phyloP scores from a whole-genome alignment of 2,888 invertebrate species.

The Oegoconia quadripuncta region DNA sequence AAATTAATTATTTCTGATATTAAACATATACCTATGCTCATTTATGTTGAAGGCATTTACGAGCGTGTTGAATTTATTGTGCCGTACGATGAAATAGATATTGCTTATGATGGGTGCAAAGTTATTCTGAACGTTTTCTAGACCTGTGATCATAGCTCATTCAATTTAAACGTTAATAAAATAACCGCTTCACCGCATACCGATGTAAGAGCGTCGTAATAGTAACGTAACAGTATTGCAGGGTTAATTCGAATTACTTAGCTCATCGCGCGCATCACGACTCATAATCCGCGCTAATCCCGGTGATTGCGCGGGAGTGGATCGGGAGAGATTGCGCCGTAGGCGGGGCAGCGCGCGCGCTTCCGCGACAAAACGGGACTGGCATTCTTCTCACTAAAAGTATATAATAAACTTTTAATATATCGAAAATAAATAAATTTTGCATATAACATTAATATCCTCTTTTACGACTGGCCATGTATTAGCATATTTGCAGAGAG shows the following conservation, averaged over 20 bases:
- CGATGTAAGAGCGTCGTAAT: slow-evolving; percentile 41
- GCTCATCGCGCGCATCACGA: slow-evolving; percentile 35
- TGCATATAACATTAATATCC: not conserved
- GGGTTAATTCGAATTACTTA: slow-evolving; percentile 53
- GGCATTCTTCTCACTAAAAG: slow-evolving; percentile 36
- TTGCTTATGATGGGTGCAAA: slow-evolving; percentile 2
- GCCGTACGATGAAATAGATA: not conserved
- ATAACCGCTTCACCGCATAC: slow-evolving; percentile 31
- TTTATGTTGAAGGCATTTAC: slow-evolving; percentile 2
- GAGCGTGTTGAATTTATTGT: not conserved
- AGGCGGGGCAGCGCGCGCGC: slow-evolving; percentile 23
- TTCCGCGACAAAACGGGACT: slow-evolving; percentile 55
- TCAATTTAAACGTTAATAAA: slow-evolving; percentile 40
- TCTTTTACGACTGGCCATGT: too few species aligned
- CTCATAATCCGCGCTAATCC: slow-evolving; percentile 38
- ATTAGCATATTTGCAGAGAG: too few species aligned
- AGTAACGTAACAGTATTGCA: slow-evolving; percentile 37
- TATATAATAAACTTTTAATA: not conserved
- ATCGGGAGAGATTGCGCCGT: slow-evolving; percentile 37
- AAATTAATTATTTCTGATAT: slow-evolving; percentile 3
- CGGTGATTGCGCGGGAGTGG: slow-evolving; percentile 46
- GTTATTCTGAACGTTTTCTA: slow-evolving; percentile 2
- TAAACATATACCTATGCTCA: slow-evolving; percentile 1
- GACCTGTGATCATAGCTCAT: slow-evolving; percentile 5
- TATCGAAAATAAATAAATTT: not conserved